phyloP scores from a whole-genome alignment of 2,113 vertebrate species.

The Amblyornis subalaris region DNA sequence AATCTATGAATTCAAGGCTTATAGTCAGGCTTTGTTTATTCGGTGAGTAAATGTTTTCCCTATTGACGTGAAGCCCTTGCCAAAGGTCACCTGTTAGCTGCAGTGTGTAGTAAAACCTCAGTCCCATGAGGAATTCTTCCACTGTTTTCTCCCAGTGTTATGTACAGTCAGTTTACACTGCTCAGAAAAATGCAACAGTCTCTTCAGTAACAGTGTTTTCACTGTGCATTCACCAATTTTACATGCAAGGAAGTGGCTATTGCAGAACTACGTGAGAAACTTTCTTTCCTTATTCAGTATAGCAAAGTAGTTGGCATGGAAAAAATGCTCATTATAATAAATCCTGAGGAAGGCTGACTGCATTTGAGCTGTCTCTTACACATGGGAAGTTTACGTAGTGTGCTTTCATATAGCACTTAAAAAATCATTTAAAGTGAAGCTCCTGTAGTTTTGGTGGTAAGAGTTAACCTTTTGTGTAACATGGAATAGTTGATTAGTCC shows the following conservation, averaged over 20 bases:
- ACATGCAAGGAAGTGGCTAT: background rate
- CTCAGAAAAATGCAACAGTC: background rate
- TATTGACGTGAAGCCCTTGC: background rate
- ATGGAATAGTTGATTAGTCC: background rate
- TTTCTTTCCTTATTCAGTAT: background rate
- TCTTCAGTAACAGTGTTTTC: background rate
- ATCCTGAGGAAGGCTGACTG: background rate
- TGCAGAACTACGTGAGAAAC: background rate
- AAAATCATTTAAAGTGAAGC: background rate
- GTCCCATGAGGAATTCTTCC: background rate
- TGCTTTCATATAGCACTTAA: background rate
- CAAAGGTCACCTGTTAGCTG: slow-evolving; percentile 33
- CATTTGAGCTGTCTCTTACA: background rate
- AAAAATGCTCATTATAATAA: background rate
- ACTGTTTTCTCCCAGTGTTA: background rate
- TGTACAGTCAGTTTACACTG: background rate
- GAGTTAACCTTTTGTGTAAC: background rate
- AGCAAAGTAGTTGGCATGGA: background rate
- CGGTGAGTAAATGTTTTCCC: slow-evolving; percentile 29
- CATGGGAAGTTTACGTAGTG: rapidly evolving
- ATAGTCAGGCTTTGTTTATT: slow-evolving; percentile 31
- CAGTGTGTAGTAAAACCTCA: background rate
- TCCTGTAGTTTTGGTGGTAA: background rate
- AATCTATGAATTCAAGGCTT: background rate
- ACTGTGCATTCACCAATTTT: background rate